Percentiles rank a stretch among this genome's conserved stretches.
Evolutionary conservation across 53 echinoderm and acorn worm genomes (phyloP).

Genomic region (Holothuria leucospilota): DNA sequence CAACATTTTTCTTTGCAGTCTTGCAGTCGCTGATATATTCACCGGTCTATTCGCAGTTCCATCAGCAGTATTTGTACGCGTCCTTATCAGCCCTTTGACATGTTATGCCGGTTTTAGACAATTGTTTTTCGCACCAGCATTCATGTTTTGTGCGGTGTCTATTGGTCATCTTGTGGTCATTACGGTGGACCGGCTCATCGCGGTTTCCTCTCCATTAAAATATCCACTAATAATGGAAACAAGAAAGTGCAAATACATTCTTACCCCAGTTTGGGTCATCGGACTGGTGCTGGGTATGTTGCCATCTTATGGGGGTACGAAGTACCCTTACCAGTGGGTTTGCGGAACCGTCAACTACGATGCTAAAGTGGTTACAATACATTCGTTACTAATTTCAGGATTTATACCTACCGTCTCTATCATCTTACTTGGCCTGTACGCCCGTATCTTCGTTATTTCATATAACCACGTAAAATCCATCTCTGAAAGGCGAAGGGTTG

Average conservation of each 20-base stretch:
- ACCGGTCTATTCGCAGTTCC: conserved; percentile 40
- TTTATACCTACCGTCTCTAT: background rate
- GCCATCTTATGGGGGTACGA: background rate
- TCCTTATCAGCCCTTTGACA: conserved; percentile 26
- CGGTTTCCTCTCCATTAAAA: conserved; percentile 24
- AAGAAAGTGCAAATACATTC: conserved; percentile 20
- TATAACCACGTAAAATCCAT: conserved; percentile 8
- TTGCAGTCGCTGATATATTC: conserved; percentile 28
- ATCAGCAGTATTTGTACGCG: conserved; percentile 7
- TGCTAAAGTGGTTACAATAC: background rate
- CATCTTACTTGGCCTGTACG: background rate
- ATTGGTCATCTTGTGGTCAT: conserved; percentile 24
- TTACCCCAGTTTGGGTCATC: background rate
- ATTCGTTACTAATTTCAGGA: background rate
- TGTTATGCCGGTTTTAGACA: conserved; percentile 27
- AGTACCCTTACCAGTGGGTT: conserved; percentile 29
- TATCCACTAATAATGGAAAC: background rate
- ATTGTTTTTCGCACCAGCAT: conserved; percentile 26
- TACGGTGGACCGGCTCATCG: conserved; percentile 26
- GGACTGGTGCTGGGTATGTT: background rate
- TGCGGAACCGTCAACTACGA: conserved; percentile 11
- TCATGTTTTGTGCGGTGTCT: conserved; percentile 34
- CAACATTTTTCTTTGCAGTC: conserved; percentile 20
- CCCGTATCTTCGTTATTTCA: conserved; percentile 24
- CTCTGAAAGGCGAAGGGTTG: background rate